phyloP scores from a whole-genome alignment of 2,797 vertebrate genomes.

The Mus spretus region DNA sequence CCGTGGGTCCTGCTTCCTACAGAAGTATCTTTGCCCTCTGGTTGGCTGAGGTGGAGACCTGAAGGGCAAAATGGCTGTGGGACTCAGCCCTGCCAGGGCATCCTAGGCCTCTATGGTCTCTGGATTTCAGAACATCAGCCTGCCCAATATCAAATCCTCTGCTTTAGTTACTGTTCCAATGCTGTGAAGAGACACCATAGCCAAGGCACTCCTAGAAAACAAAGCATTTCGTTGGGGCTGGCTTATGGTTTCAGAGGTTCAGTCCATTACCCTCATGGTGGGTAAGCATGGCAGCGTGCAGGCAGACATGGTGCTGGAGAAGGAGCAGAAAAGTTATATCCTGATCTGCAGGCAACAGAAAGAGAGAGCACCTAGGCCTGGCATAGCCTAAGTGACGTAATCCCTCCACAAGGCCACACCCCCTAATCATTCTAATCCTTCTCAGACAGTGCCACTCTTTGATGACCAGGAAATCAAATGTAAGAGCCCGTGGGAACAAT shows the following conservation, averaged over 20 bases:
- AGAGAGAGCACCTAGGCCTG: no score
- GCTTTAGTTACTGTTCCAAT: neutral
- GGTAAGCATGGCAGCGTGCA: neutral
- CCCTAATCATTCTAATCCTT: neutral
- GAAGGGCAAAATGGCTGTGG: rapidly evolving
- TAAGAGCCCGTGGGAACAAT: neutral
- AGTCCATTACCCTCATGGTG: no score
- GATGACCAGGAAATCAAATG: neutral
- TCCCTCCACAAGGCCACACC: neutral
- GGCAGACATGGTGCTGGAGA: neutral
- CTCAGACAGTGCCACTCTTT: neutral
- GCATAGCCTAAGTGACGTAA: neutral
- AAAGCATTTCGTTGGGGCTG: neutral
- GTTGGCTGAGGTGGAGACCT: neutral
- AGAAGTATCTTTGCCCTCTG: no score
- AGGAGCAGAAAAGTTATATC: neutral
- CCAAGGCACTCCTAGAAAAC: neutral
- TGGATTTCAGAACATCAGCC: neutral
- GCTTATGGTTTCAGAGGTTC: neutral
- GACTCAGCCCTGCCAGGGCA: no score
- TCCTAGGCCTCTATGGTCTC: neutral
- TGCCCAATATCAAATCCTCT: rapidly evolving
- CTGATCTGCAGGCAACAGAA: neutral
- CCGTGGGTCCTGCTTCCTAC: neutral
- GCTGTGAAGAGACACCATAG: neutral